Evolutionary conservation across 1,140 invertebrate species (phyloP).

Genomic region (Drosophila sturtevanti): DNA sequence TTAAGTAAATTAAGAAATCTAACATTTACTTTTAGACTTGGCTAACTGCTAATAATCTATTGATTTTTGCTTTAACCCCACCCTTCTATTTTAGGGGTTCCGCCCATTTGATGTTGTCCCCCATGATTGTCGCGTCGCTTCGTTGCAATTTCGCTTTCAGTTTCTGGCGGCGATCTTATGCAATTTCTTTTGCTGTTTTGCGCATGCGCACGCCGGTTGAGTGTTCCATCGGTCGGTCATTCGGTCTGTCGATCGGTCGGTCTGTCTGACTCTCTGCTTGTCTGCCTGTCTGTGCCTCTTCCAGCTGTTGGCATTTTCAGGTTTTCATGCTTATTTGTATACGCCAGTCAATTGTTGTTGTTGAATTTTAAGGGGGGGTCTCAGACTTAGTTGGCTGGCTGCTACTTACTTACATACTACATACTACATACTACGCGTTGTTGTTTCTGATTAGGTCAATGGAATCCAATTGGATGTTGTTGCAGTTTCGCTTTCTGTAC

Average conservation of each 20-base stretch:
- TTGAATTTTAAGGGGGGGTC: neutral
- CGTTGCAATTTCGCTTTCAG: conserved; percentile 5
- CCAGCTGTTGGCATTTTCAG: conserved; percentile 49
- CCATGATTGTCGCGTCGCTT: conserved; percentile 6
- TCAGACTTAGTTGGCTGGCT: conserved; percentile 6
- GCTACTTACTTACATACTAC: conserved; percentile 41
- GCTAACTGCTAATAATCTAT: neutral
- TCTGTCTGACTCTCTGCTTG: conserved; percentile 38
- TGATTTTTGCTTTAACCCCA: neutral
- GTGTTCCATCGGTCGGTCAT: neutral
- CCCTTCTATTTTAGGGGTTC: neutral
- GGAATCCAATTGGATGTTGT: conserved; percentile 71
- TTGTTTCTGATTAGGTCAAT: conserved; percentile 72
- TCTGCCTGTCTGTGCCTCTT: conserved; percentile 24
- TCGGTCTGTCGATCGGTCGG: conserved; percentile 38
- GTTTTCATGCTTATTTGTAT: conserved; percentile 50
- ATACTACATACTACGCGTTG: conserved; percentile 32
- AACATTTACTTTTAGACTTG: neutral
- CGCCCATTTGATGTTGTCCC: conserved; percentile 5
- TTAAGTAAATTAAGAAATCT: neutral
- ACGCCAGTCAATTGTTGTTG: conserved; percentile 25
- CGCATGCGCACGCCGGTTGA: neutral
- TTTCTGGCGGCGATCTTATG: conserved; percentile 7
- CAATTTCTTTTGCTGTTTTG: conserved; percentile 4
- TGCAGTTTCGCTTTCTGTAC: conserved; percentile 54